These are phyloP conservation scores for Odontomyia ornata DNA, from an alignment of 2,888 invertebrate genomes.

Conservation along the genomic window DNA sequence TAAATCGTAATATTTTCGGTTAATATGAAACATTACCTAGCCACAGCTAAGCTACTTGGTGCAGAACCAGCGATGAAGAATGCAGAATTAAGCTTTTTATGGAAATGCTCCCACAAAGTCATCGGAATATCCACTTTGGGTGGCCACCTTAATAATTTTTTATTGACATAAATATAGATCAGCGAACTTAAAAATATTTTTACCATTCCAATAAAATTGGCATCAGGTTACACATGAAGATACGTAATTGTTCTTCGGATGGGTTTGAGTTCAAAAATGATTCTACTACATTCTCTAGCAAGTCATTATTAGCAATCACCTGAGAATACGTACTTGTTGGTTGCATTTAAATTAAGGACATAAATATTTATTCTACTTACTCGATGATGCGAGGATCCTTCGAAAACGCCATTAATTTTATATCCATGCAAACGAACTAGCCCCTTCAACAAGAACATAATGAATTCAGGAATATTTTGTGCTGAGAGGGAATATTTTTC, in stretches of 20 bases:
- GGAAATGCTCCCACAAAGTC: conserved; percentile 69
- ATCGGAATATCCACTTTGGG: conserved; percentile 66
- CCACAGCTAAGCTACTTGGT: conserved; percentile 64
- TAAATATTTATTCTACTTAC: conserved; percentile 29
- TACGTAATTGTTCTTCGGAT: conserved; percentile 65
- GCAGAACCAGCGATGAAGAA: conserved; percentile 66
- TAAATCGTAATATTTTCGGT: background rate
- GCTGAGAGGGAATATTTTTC: conserved; percentile 52
- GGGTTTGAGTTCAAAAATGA: conserved; percentile 63
- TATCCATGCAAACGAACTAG: conserved; percentile 64
- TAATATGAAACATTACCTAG: too few species aligned
- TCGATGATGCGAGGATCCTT: conserved; percentile 52
- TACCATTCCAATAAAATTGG: conserved; percentile 63
- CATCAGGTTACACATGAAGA: conserved; percentile 64
- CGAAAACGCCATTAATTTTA: conserved; percentile 59
- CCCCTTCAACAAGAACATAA: conserved; percentile 65
- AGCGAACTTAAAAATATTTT: conserved; percentile 38
- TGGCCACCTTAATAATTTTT: conserved; percentile 65
- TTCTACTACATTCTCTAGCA: conserved; percentile 65
- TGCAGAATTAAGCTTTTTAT: conserved; percentile 67
- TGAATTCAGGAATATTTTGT: conserved; percentile 57
- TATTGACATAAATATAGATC: conserved; percentile 50
- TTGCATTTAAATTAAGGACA: conserved; percentile 30
- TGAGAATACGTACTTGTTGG: conserved; percentile 48
- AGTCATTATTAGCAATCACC: conserved; percentile 61